Evolutionary conservation across 2,888 invertebrate species (phyloP).

Genomic region (Ophonus ardosiacus): DNA sequence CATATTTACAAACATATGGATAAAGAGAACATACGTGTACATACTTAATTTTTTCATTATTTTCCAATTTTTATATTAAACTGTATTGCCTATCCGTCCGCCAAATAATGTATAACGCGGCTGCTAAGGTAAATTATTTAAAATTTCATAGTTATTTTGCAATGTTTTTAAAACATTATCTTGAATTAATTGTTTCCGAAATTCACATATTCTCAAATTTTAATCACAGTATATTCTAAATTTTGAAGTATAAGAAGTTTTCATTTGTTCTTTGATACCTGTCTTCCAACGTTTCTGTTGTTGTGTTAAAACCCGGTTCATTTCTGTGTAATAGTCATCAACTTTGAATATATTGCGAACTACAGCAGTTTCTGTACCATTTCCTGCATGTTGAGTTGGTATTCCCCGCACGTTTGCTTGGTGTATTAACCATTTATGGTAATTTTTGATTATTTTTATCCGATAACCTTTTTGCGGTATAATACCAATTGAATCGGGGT

Average conservation of each 20-base stretch:
- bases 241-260: neutral
- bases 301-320: neutral
- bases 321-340: constrained; percentile 32
- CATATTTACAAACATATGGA: constrained; percentile 23
- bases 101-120: constrained; percentile 22
- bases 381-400: constrained; percentile 1
- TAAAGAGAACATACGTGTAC: constrained; percentile 32
- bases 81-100: constrained; percentile 19
- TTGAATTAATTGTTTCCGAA: no score
- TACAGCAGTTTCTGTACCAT: neutral
- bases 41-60: no score
- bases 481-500: no score
- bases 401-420: constrained; percentile 3
- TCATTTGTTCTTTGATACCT: constrained; percentile 12
- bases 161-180: no score
- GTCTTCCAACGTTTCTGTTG: constrained; percentile 7
- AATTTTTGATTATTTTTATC: constrained; percentile 22
- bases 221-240: neutral
- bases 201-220: constrained; percentile 37
- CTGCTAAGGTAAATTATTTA: neutral
- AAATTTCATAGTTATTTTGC: no score
- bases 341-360: constrained; percentile 7
- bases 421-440: constrained; percentile 15
- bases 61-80: neutral
- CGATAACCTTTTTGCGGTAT: no score